Conservation (phyloP, 2,797 vertebrate species). For the Pipistrellus kuhlii region DNA sequence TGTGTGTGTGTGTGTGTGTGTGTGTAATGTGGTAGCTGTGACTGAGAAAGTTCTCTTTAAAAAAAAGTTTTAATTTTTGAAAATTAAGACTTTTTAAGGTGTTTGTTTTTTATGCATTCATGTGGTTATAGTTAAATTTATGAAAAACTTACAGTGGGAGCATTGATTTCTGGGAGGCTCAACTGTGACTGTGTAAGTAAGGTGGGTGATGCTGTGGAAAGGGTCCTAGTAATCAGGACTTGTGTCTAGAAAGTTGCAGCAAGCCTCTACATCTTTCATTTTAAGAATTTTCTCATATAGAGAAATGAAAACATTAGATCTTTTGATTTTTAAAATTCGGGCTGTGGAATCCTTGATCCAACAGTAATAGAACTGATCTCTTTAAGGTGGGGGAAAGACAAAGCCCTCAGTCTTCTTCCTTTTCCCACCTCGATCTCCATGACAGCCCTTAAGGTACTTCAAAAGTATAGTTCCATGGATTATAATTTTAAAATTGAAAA, state of each 20-base stretch:
- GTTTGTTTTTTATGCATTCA: background rate
- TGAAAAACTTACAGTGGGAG: background rate
- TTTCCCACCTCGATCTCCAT: background rate
- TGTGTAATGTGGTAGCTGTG: background rate
- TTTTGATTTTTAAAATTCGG: slow-evolving; percentile 1
- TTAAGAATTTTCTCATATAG: slow-evolving; percentile 20
- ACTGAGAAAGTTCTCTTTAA: slow-evolving; percentile 17
- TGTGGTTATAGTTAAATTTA: slow-evolving; percentile 8
- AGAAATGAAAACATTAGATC: background rate
- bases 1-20: too few relatives aligned
- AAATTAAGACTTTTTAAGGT: background rate
- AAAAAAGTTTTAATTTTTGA: slow-evolving; percentile 45
- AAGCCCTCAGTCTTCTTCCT: background rate
- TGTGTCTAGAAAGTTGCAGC: background rate
- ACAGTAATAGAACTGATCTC: background rate
- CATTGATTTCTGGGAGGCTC: slow-evolving; percentile 6
- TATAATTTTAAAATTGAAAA: slow-evolving; percentile 43
- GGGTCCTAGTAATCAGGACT: background rate
- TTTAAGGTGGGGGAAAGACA: background rate
- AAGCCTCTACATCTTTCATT: background rate
- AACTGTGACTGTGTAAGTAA: background rate
- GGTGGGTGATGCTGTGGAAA: background rate
- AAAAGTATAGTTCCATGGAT: background rate
- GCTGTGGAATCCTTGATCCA: background rate
- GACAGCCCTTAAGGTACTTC: background rate